Percentiles rank a stretch among this genome's conserved stretches.
Evolutionary conservation across 2,888 invertebrate species (phyloP).

Genomic region (Tyria jacobaeae): DNA sequence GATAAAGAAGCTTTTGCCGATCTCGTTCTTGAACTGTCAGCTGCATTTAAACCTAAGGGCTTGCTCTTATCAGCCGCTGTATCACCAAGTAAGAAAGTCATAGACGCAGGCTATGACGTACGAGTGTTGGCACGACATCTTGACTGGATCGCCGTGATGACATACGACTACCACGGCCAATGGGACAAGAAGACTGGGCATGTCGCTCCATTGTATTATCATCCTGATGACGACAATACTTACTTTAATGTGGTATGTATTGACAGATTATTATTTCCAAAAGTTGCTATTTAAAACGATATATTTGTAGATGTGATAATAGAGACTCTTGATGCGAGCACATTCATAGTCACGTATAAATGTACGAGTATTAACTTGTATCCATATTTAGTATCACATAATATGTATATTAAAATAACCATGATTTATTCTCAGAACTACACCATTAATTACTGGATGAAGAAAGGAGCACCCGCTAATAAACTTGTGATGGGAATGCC

Average conservation of each 20-base stretch:
- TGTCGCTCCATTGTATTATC: conserved; percentile 93
- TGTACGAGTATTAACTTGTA: no score
- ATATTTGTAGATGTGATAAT: not conserved
- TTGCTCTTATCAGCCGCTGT: conserved; percentile 93
- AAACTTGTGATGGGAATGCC: conserved; percentile 96
- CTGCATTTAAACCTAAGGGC: conserved; percentile 88
- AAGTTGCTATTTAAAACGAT: not conserved
- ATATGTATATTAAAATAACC: not conserved
- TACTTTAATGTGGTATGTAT: conserved; percentile 93
- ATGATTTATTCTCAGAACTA: conserved; percentile 88
- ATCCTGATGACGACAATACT: conserved; percentile 92
- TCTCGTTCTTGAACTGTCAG: conserved; percentile 90
- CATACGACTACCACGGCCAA: conserved; percentile 96
- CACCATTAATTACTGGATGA: conserved; percentile 96
- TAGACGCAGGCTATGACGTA: conserved; percentile 95
- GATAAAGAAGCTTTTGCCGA: conserved; percentile 93
- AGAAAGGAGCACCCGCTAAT: conserved; percentile 92
- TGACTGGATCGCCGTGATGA: conserved; percentile 97
- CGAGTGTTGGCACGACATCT: conserved; percentile 90
- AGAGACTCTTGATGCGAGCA: no score
- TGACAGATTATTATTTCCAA: not conserved
- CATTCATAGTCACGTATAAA: no score
- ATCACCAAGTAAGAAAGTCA: conserved; percentile 94
- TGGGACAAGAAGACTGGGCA: conserved; percentile 97
- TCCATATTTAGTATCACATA: no score